Conservation (phyloP, 2,797 vertebrate species). For the Eulemur coronatus region DNA sequence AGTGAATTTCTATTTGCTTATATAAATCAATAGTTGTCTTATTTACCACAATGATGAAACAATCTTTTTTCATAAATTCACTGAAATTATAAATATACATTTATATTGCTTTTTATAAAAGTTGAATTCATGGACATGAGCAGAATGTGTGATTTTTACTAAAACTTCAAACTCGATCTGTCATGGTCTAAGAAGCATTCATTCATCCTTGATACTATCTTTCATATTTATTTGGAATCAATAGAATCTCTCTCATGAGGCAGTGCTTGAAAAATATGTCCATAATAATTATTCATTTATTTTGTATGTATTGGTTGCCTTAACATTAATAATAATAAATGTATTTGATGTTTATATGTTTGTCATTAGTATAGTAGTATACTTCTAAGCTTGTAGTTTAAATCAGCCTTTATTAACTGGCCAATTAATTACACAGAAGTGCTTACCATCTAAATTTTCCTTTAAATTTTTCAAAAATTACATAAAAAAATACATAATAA, state of each 20-base stretch:
- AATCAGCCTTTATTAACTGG: constrained; percentile 62
- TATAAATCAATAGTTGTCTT: background rate
- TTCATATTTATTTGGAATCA: constrained; percentile 61
- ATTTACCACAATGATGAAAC: background rate
- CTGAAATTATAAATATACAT: background rate
- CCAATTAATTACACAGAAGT: constrained; percentile 53
- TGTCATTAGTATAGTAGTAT: constrained; percentile 6
- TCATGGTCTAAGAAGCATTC: background rate
- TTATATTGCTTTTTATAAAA: background rate
- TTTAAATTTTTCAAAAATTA: background rate
- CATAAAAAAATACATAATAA: background rate
- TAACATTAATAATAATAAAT: constrained; percentile 75
- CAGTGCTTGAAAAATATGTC: constrained; percentile 68
- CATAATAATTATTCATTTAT: constrained; percentile 68
- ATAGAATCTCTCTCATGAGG: background rate
- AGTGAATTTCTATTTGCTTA: background rate
- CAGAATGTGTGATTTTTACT: background rate
- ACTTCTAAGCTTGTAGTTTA: constrained; percentile 43
- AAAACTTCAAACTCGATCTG: background rate
- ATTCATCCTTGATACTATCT: background rate
- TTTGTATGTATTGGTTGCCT: constrained; percentile 67
- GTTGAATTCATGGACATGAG: background rate
- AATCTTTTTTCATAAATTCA: background rate
- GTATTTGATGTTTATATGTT: constrained; percentile 49
- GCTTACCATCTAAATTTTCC: constrained; percentile 19